phyloP scores from a whole-genome alignment of 2,888 invertebrate genomes.

The Diogma glabrata region DNA sequence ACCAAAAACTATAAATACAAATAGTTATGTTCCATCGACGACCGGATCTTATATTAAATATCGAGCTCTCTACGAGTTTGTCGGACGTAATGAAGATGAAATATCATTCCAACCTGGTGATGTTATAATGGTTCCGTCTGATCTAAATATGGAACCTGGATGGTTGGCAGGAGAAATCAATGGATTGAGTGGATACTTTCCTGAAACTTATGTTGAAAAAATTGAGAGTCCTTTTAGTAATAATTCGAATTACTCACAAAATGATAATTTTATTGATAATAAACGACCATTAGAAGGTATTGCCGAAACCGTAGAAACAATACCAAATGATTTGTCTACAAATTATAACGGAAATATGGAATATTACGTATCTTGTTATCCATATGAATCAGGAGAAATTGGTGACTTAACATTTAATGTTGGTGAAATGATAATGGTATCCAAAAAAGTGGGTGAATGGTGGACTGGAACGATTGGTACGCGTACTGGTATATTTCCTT shows the following conservation, averaged over 20 bases:
- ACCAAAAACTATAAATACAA: slow-evolving; percentile 22
- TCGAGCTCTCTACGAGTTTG: slow-evolving; percentile 88
- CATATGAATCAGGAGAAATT: slow-evolving; percentile 76
- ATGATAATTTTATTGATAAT: slow-evolving; percentile 31
- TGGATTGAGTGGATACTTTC: slow-evolving; percentile 92
- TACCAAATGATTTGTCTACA: slow-evolving; percentile 15
- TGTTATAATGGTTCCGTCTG: slow-evolving; percentile 64
- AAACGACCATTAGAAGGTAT: slow-evolving; percentile 47
- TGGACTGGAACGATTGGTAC: slow-evolving; percentile 89
- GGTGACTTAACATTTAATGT: slow-evolving; percentile 85
- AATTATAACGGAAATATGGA: slow-evolving; percentile 43
- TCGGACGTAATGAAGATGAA: slow-evolving; percentile 84
- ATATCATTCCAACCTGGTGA: slow-evolving; percentile 90
- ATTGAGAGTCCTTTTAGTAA: slow-evolving; percentile 36
- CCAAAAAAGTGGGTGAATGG: slow-evolving; percentile 92
- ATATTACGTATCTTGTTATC: slow-evolving; percentile 80
- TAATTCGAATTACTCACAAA: slow-evolving; percentile 20
- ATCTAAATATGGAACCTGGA: slow-evolving; percentile 89
- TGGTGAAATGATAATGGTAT: slow-evolving; percentile 78
- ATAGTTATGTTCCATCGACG: slow-evolving; percentile 12
- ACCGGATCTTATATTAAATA: slow-evolving; percentile 52
- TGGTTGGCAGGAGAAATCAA: slow-evolving; percentile 90
- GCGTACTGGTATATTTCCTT: slow-evolving; percentile 87
- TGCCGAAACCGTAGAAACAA: slow-evolving; percentile 55
- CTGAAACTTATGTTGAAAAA: slow-evolving; percentile 86